phyloP scores from a whole-genome alignment of 2,888 invertebrate genomes.

The Meteorus cinctellus region DNA sequence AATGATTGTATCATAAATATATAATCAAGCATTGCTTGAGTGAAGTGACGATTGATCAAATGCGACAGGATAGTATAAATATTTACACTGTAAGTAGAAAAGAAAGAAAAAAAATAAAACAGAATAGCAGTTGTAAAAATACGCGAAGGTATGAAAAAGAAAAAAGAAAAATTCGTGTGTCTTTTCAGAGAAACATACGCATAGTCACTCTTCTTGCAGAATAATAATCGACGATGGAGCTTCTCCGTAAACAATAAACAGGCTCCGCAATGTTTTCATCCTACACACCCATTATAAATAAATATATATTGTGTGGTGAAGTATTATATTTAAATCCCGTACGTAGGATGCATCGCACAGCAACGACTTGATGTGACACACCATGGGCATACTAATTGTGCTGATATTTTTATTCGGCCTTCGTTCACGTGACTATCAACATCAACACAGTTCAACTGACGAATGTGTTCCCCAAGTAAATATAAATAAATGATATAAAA shows the following conservation, averaged over 20 bases:
- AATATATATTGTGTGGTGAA: conserved; percentile 47
- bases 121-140: background rate
- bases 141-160: background rate
- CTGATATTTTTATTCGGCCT: conserved; percentile 45
- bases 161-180: background rate
- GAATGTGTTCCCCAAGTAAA: conserved; percentile 25
- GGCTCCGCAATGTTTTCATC: conserved; percentile 47
- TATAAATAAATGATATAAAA: conserved; percentile 43
- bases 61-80: background rate
- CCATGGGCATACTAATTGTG: conserved; percentile 56
- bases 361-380: conserved; percentile 46
- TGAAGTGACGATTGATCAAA: too few species aligned
- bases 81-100: background rate
- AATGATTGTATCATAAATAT: too few species aligned
- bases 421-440: conserved; percentile 32
- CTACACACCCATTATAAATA: conserved; percentile 52
- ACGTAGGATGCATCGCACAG: conserved; percentile 48
- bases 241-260: conserved; percentile 44
- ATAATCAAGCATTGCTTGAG: too few species aligned
- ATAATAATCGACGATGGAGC: conserved; percentile 51
- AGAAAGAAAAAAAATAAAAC: background rate
- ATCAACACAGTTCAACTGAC: conserved; percentile 13
- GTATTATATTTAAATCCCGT: conserved; percentile 62
- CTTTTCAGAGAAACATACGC: conserved; percentile 7
- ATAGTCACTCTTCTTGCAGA: conserved; percentile 40